phyloP scores from a whole-genome alignment of 2,797 vertebrate genomes.

The Craterocephalus amniculus region DNA sequence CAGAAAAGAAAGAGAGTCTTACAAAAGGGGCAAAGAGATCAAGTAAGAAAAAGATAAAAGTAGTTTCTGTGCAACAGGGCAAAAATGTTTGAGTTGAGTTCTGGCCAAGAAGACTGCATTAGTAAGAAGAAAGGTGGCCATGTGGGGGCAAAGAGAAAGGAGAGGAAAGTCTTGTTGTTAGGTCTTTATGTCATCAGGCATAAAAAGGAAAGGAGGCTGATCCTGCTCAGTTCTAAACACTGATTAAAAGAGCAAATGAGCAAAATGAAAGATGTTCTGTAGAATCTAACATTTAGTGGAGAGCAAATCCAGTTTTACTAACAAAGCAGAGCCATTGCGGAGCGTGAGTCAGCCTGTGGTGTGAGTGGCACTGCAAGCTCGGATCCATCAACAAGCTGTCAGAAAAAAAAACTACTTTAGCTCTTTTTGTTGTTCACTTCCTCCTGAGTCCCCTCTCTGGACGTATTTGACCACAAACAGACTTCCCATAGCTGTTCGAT shows the following conservation, averaged over 20 bases:
- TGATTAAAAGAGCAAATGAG: conserved; percentile 11
- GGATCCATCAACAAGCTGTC: conserved; percentile 69
- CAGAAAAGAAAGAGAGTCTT: conserved; percentile 67
- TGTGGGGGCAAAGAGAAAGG: conserved; percentile 6
- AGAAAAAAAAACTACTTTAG: conserved; percentile 41
- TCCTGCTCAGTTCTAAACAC: conserved; percentile 18
- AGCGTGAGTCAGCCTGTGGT: conserved; percentile 61
- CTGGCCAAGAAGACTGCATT: not conserved
- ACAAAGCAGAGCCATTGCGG: conserved; percentile 57
- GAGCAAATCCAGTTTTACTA: conserved; percentile 50
- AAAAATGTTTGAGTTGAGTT: not conserved
- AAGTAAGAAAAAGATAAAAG: conserved; percentile 35
- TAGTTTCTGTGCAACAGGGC: not conserved
- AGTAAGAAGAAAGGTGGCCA: conserved; percentile 10
- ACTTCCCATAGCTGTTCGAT: conserved; percentile 28
- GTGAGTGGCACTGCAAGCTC: conserved; percentile 50
- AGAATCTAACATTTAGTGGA: conserved; percentile 21
- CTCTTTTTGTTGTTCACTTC: conserved; percentile 13
- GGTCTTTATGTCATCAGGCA: conserved; percentile 36
- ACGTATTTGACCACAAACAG: conserved; percentile 24
- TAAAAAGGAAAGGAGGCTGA: conserved; percentile 8
- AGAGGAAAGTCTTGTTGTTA: conserved; percentile 37
- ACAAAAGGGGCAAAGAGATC: conserved; percentile 28
- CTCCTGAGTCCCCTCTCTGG: conserved; percentile 20
- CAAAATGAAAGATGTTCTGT: conserved; percentile 26